A percentile compares a stretch with the other conserved stretches of the same genome.
Conservation (phyloP, 1,140 invertebrate genomes). For the Cydia pomonella region DNA sequence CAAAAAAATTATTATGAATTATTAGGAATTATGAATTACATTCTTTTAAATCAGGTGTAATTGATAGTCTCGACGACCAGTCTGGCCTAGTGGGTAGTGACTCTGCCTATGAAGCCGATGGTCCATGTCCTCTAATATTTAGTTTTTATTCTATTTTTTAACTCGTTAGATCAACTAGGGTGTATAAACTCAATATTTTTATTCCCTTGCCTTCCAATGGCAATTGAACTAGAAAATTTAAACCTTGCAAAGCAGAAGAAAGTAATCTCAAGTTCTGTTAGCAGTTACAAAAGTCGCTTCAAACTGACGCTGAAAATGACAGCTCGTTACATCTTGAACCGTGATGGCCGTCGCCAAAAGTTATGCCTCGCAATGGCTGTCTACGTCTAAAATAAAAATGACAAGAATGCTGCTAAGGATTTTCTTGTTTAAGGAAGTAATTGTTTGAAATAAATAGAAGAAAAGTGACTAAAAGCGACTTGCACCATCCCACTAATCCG, state of each 20-base stretch:
- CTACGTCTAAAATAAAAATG: neutral
- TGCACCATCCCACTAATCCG: no score
- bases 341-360: slow-evolving; percentile 11
- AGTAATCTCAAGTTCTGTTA: slow-evolving; percentile 21
- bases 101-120: no score
- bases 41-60: no score
- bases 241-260: neutral
- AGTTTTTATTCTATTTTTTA: no score
- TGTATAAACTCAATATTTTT: neutral
- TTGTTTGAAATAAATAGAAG: neutral
- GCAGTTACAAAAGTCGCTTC: slow-evolving; percentile 16
- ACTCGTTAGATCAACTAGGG: no score
- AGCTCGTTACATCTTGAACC: slow-evolving; percentile 28
- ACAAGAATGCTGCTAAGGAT: neutral
- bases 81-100: no score
- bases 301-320: slow-evolving; percentile 28
- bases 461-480: neutral
- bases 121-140: no score
- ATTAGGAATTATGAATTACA: no score
- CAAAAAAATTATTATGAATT: no score
- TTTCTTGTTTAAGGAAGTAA: neutral
- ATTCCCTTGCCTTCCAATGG: neutral
- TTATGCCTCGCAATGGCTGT: neutral
- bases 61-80: no score
- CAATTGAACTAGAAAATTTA: slow-evolving; percentile 2